Conservation (phyloP, 1,140 invertebrate species). For the Ptiloglossa arizonensis region DNA sequence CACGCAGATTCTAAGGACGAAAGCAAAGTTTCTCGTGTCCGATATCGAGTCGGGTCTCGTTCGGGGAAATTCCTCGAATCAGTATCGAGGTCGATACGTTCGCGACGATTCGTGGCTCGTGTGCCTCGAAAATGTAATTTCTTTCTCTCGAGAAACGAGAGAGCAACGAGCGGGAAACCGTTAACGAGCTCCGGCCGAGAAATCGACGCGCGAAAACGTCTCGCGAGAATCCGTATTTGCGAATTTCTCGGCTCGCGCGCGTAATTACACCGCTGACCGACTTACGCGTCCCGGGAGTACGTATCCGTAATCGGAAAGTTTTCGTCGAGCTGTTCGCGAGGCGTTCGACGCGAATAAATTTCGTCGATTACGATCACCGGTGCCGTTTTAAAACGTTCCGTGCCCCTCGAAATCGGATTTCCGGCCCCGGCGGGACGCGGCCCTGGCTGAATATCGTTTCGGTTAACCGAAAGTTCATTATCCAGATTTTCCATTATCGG, state of each 20-base stretch:
- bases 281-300: background rate
- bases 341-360: conserved; percentile 10
- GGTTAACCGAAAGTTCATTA: conserved; percentile 21
- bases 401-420: background rate
- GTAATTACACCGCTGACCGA: background rate
- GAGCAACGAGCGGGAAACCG: too few species aligned
- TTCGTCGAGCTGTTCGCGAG: background rate
- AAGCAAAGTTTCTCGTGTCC: too few species aligned
- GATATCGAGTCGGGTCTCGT: too few species aligned
- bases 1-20: too few species aligned
- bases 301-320: conserved; percentile 3
- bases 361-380: background rate
- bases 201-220: too few species aligned
- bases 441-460: background rate
- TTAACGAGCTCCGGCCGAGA: too few species aligned
- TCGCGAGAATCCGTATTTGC: too few species aligned
- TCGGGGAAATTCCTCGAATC: too few species aligned
- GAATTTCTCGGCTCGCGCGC: too few species aligned
- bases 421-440: background rate
- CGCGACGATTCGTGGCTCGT: too few species aligned
- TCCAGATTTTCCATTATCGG: conserved; percentile 26
- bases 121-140: too few species aligned
- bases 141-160: background rate
- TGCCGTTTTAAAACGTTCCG: background rate
- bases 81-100: too few species aligned